Percentiles rank a stretch among this genome's conserved stretches.
These are phyloP conservation scores for Drosophila athabasca DNA, from an alignment of 1,140 invertebrate species.

Conservation along the genomic window DNA sequence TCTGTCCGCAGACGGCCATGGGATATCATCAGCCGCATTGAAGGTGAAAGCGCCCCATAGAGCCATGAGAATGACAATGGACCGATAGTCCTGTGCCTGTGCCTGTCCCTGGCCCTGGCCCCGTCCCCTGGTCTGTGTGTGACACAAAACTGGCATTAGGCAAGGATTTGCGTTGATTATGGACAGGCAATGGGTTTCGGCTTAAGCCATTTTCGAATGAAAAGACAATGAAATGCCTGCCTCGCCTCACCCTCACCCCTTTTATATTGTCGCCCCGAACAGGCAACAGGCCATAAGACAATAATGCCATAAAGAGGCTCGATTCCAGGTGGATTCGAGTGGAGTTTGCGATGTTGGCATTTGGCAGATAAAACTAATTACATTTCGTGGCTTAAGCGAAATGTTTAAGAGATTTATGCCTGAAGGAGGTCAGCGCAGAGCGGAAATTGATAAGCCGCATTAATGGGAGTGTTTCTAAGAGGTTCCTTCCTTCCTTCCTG, in stretches of 20 bases:
- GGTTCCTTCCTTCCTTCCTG: conserved; percentile 50
- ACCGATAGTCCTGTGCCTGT: not conserved
- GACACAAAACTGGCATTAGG: conserved; percentile 81
- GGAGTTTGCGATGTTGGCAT: conserved; percentile 23
- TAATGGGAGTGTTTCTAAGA: conserved; percentile 44
- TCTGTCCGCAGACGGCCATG: conserved; percentile 45
- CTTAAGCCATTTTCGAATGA: conserved; percentile 77
- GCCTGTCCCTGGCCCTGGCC: not conserved
- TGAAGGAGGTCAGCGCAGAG: conserved; percentile 32
- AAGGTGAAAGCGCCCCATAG: conserved; percentile 74
- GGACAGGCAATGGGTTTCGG: conserved; percentile 77
- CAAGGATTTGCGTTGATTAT: conserved; percentile 81
- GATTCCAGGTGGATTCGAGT: conserved; percentile 53
- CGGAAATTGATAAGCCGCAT: conserved; percentile 49
- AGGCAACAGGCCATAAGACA: conserved; percentile 60
- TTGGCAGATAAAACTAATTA: conserved; percentile 68
- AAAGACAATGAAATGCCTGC: conserved; percentile 76
- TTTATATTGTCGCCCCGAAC: not conserved
- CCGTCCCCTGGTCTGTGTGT: conserved; percentile 38
- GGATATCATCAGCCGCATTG: conserved; percentile 64
- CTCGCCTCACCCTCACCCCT: not conserved
- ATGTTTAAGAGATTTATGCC: conserved; percentile 47
- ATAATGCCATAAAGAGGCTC: conserved; percentile 74
- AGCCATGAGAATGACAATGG: conserved; percentile 80
- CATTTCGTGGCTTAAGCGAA: conserved; percentile 42